phyloP scores from a whole-genome alignment of 2,113 vertebrate genomes.

The Gallinago jamesoni region DNA sequence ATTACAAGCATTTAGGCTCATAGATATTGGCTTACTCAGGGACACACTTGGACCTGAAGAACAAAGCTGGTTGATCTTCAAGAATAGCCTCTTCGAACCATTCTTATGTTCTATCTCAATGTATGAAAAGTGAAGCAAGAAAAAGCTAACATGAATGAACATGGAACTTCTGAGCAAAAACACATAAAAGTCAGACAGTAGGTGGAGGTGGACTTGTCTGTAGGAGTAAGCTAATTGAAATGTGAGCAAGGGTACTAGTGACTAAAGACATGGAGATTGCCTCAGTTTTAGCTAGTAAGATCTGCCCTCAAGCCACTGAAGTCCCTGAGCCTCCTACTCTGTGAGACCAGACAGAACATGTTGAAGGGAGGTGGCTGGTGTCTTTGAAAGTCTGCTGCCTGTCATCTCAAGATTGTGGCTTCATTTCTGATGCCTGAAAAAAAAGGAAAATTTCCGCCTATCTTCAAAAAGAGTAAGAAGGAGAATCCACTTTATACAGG shows the following conservation, averaged over 20 bases:
- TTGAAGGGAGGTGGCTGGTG: background rate
- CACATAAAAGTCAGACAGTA: background rate
- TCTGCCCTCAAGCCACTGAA: background rate
- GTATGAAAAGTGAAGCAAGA: background rate
- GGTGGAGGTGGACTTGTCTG: background rate
- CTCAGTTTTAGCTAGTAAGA: background rate
- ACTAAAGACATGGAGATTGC: background rate
- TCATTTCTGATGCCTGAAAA: background rate
- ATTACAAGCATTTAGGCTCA: background rate
- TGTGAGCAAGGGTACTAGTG: background rate
- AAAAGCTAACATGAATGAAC: background rate
- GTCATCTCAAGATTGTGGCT: background rate
- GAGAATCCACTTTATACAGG: background rate
- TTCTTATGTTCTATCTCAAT: background rate
- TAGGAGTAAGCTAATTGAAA: background rate
- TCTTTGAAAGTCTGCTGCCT: background rate
- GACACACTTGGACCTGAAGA: background rate
- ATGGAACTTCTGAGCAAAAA: background rate
- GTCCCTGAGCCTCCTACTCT: background rate
- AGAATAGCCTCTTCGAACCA: background rate
- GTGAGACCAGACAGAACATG: background rate
- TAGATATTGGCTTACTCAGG: background rate
- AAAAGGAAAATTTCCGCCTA: background rate
- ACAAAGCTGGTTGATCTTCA: background rate
- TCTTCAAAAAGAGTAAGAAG: background rate